These are phyloP conservation scores for Xenentodon cancila DNA, from an alignment of 2,797 vertebrate species.

Conservation along the genomic window DNA sequence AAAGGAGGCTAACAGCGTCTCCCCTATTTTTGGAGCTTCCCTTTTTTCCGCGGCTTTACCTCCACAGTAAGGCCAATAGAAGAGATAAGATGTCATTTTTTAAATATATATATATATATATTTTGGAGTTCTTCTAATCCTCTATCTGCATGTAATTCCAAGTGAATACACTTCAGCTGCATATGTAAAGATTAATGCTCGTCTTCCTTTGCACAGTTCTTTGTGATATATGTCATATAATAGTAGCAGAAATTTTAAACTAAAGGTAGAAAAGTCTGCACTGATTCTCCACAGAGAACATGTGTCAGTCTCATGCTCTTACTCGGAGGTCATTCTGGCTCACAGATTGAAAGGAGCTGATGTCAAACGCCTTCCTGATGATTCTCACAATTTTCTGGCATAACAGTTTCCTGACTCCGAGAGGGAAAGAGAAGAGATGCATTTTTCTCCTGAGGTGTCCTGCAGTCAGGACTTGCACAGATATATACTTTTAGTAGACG, in stretches of 20 bases:
- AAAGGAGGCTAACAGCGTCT: conserved; percentile 33
- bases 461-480: conserved; percentile 64
- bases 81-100: conserved; percentile 36
- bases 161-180: conserved; percentile 6
- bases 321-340: conserved; percentile 62
- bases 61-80: conserved; percentile 38
- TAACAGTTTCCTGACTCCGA: conserved; percentile 51
- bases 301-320: conserved; percentile 58
- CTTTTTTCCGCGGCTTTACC: conserved; percentile 27
- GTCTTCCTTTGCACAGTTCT: background rate
- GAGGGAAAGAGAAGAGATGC: conserved; percentile 39
- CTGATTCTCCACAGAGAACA: conserved; percentile 38
- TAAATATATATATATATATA: conserved; percentile 16
- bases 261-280: conserved; percentile 27
- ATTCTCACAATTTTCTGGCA: conserved; percentile 57
- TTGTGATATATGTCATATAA: conserved; percentile 3
- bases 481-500: conserved; percentile 50
- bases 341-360: conserved; percentile 54
- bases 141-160: conserved; percentile 32
- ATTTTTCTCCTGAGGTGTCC: conserved; percentile 67
- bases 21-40: conserved; percentile 43
- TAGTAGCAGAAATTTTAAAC: conserved; percentile 4
- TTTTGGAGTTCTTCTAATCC: conserved; percentile 19
- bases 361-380: conserved; percentile 53
- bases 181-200: background rate